phyloP scores from a whole-genome alignment of 2,888 invertebrate species.

The Melipona beecheii region DNA sequence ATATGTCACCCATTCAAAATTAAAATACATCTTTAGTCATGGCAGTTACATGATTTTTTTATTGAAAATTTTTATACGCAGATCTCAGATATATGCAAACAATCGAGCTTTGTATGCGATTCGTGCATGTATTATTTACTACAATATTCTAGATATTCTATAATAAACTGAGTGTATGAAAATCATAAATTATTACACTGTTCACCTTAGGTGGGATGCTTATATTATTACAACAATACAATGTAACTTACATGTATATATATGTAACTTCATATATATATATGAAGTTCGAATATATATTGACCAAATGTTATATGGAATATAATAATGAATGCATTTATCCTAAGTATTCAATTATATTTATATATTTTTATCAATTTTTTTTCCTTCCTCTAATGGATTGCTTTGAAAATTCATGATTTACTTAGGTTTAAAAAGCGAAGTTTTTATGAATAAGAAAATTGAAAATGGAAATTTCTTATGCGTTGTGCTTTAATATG shows the following conservation, averaged over 20 bases:
- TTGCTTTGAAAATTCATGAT: conserved; percentile 77
- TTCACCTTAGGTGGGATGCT: conserved; percentile 81
- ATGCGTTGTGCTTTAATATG: conserved; percentile 53
- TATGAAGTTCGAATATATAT: conserved; percentile 1
- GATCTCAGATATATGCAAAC: conserved; percentile 66
- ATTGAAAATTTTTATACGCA: conserved; percentile 69
- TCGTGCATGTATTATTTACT: conserved; percentile 65
- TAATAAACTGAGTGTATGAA: conserved; percentile 80
- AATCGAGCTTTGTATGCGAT: conserved; percentile 71
- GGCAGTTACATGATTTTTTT: conserved; percentile 76
- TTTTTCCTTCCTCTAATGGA: conserved; percentile 60
- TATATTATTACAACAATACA: conserved; percentile 76
- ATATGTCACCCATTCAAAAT: conserved; percentile 75
- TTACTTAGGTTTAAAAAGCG: conserved; percentile 55
- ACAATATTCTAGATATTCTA: conserved; percentile 75
- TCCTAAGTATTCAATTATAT: conserved; percentile 72
- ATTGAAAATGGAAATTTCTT: conserved; percentile 52
- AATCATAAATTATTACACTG: conserved; percentile 81
- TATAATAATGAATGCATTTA: conserved; percentile 76
- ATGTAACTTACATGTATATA: conserved; percentile 67
- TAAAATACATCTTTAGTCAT: conserved; percentile 79
- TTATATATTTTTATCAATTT: conserved; percentile 65
- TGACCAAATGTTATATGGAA: conserved; percentile 72
- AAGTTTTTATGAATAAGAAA: conserved; percentile 42
- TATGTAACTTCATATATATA: conserved; percentile 16